phyloP scores from a whole-genome alignment of 1,140 invertebrate species.

The Portunus trituberculatus region DNA sequence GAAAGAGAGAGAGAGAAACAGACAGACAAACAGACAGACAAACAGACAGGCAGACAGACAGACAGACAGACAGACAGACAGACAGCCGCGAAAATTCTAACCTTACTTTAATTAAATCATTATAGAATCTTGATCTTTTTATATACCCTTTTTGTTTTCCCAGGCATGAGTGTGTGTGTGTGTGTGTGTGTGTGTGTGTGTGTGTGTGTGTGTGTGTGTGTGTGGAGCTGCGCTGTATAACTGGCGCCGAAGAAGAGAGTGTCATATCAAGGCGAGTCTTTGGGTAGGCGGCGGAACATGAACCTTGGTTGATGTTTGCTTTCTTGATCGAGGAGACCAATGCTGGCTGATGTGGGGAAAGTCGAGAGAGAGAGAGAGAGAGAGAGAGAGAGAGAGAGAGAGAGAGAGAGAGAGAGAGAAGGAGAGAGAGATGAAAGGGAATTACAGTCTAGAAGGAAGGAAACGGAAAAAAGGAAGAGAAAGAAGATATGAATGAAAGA shows the following conservation, averaged over 20 bases:
- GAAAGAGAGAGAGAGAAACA: too few species aligned
- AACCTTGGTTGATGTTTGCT: neutral
- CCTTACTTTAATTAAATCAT: too few species aligned
- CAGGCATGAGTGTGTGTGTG: too few species aligned
- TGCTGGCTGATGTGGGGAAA: neutral
- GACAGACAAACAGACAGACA: neutral
- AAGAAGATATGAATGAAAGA: neutral
- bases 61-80: too few species aligned
- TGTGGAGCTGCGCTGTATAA: too few species aligned
- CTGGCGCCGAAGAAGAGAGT: too few species aligned
- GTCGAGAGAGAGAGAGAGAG: constrained; percentile 8
- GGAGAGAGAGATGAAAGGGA: neutral
- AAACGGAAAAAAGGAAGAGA: neutral
- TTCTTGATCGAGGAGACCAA: neutral
- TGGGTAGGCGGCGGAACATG: too few species aligned
- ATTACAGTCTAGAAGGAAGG: neutral
- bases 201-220: neutral
- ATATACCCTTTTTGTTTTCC: neutral
- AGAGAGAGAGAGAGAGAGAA: neutral
- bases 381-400: neutral
- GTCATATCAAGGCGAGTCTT: too few species aligned
- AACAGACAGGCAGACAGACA: too few species aligned
- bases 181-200: too few species aligned
- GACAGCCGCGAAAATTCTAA: too few species aligned
- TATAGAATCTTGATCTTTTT: too few species aligned